Base-by-base conservation (phyloP, 1,140 invertebrate species). In the Diabrotica undecimpunctata region DNA sequence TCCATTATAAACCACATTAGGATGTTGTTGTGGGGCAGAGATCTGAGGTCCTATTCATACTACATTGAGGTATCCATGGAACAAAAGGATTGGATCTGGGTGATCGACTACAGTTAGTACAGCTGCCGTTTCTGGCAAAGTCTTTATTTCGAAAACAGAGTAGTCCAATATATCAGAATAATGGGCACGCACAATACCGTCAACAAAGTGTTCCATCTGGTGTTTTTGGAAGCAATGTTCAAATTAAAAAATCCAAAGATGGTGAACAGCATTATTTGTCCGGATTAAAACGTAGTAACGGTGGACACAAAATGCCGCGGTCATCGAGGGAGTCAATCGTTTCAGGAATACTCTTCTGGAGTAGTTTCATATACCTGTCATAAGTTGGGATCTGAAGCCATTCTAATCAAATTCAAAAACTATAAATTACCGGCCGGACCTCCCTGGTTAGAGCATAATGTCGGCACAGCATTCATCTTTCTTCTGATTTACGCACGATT, bases 321-420 rank as follows among this genome's bases (percentile, higher is more conserved):
- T 99, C 55, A 91, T 95, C 13, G 97, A 99, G 83, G 97, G 97
- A 53, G 96, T 90, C 61, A 95, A 95, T 76, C 86, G 95, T 56
- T 91, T 90, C 56, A 84, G 96, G 58, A 97, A 99, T 84, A 91
- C 94, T n/a, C 83, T 99, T 7, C 85, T 99, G 62, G 95, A 97
- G 55, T n/a, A n/a, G n/a, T n/a, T n/a, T n/a, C n/a, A n/a, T 99
- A 99, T 80, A 99, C 96, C 4, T 99, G 96, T 80, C 97, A 99
- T 84, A 97, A 99, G 81, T 82, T 99, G 50, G 96, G 96, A 67
- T 95, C 91, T 74, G 96, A 97, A 38, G 87, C 90, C 66, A 98
- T 99, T 75, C 85, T 95, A 66, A 89, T 99, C 62, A 96, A 98
- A 81, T 84, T 99, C n/a, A n/a, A n/a, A n/a, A n/a, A n/a, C n/a